A percentile compares a stretch with the other conserved stretches of the same genome.
phyloP scores from a whole-genome alignment of 2,113 vertebrate genomes.

The Bujurquina vittata region DNA sequence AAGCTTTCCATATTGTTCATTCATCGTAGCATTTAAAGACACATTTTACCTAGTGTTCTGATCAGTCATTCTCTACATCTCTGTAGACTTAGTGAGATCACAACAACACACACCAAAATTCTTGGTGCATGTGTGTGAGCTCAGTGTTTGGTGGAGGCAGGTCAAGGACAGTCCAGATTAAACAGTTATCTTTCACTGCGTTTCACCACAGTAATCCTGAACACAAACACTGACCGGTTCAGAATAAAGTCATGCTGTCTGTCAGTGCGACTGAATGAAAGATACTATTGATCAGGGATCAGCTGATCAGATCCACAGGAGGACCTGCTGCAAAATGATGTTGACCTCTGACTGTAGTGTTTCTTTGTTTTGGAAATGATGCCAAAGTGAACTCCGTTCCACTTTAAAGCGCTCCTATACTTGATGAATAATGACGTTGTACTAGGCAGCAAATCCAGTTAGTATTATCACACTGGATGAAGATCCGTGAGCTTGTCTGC shows the following conservation, averaged over 20 bases:
- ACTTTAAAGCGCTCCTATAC: background rate
- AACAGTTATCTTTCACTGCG: constrained; percentile 41
- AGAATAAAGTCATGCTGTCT: constrained; percentile 4
- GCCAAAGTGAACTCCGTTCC: background rate
- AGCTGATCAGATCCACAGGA: constrained; percentile 10
- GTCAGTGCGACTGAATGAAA: constrained; percentile 21
- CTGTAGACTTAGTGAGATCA: constrained; percentile 5
- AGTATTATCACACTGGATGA: constrained; percentile 2
- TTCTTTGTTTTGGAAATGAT: constrained; percentile 9
- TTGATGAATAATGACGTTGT: background rate
- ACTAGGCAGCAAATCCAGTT: background rate
- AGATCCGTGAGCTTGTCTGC: constrained; percentile 18
- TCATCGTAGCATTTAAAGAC: background rate
- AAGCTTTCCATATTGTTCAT: background rate
- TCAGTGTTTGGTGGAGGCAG: constrained; percentile 41
- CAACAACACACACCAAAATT: background rate
- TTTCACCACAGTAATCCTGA: constrained; percentile 54
- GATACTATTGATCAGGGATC: constrained; percentile 28
- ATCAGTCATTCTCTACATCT: background rate
- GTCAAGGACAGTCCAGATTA: constrained; percentile 73
- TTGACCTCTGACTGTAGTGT: background rate
- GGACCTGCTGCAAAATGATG: background rate
- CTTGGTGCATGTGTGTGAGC: background rate
- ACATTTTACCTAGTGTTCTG: background rate
- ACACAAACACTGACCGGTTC: constrained; percentile 30